Conservation (phyloP, 2,888 invertebrate genomes). For the Euproctis similis region DNA sequence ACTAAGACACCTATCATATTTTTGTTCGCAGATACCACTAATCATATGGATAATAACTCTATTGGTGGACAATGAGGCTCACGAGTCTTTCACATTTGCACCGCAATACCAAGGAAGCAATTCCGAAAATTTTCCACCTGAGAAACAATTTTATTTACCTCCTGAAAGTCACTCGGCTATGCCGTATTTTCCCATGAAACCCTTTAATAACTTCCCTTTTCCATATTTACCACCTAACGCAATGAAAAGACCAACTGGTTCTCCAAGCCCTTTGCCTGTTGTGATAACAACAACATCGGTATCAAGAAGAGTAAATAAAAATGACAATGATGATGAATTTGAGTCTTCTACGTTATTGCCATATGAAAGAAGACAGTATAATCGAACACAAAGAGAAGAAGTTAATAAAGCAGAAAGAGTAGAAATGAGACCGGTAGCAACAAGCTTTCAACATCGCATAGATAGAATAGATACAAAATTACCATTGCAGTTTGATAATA, state of each 20-base stretch:
- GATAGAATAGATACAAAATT: constrained; percentile 52
- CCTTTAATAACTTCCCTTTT: constrained; percentile 47
- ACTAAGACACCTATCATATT: no score
- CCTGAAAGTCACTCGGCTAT: constrained; percentile 53
- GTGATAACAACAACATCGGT: constrained; percentile 44
- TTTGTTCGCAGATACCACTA: constrained; percentile 58
- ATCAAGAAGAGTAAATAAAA: constrained; percentile 38
- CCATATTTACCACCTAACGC: constrained; percentile 52
- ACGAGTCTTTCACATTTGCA: constrained; percentile 52
- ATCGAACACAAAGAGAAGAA: constrained; percentile 31
- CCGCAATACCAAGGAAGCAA: constrained; percentile 47
- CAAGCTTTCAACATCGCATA: constrained; percentile 39
- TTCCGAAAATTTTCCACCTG: constrained; percentile 40
- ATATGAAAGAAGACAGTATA: constrained; percentile 22
- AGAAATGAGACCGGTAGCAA: constrained; percentile 36
- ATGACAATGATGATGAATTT: constrained; percentile 32
- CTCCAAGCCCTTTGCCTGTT: constrained; percentile 47
- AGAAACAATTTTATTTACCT: constrained; percentile 55
- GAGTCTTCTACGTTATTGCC: constrained; percentile 23
- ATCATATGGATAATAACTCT: constrained; percentile 38
- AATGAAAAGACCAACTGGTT: constrained; percentile 46
- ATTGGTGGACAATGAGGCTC: constrained; percentile 32
- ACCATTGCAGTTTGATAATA: constrained; percentile 29
- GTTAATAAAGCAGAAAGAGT: constrained; percentile 29
- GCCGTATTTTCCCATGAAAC: constrained; percentile 52